These are phyloP conservation scores for Oxytorus armatus DNA, from an alignment of 2,888 invertebrate genomes.

Conservation along the genomic window DNA sequence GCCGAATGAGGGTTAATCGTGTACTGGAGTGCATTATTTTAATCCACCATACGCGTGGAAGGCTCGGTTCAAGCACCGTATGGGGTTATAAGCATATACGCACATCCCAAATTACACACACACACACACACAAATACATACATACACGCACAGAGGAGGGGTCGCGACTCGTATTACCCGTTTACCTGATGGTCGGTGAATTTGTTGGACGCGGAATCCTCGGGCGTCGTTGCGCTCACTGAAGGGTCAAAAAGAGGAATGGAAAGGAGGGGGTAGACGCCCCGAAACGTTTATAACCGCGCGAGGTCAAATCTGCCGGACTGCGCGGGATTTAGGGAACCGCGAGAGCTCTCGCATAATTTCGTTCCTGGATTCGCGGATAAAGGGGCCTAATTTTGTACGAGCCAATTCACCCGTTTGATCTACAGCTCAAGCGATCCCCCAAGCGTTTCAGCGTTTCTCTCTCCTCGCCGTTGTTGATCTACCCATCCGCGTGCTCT, in stretches of 20 bases:
- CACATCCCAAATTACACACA: slow-evolving; percentile 41
- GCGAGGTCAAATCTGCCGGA: slow-evolving; percentile 54
- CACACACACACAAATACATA: too few relatives aligned
- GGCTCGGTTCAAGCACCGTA: slow-evolving; percentile 35
- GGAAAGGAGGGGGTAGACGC: slow-evolving; percentile 57
- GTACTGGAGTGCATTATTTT: slow-evolving; percentile 78
- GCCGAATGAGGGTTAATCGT: slow-evolving; percentile 73
- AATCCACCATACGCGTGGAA: slow-evolving; percentile 72
- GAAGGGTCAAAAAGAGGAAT: slow-evolving; percentile 18
- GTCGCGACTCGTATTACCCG: slow-evolving; percentile 55
- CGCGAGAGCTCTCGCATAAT: slow-evolving; percentile 76
- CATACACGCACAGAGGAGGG: too few relatives aligned
- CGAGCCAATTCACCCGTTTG: slow-evolving; percentile 64
- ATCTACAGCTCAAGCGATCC: slow-evolving; percentile 46
- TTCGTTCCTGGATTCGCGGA: slow-evolving; percentile 73
- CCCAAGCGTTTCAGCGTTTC: neutral
- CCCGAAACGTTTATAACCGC: slow-evolving; percentile 54
- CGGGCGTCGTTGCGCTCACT: slow-evolving; percentile 43
- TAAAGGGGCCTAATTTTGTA: slow-evolving; percentile 67
- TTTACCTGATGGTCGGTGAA: slow-evolving; percentile 43
- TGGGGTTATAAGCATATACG: slow-evolving; percentile 51
- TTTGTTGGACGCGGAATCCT: slow-evolving; percentile 46
- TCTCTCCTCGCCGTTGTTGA: neutral
- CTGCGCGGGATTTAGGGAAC: slow-evolving; percentile 45
- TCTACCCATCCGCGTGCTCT: neutral